phyloP scores from a whole-genome alignment of 2,888 invertebrate genomes.

The Agriopis leucophaearia region DNA sequence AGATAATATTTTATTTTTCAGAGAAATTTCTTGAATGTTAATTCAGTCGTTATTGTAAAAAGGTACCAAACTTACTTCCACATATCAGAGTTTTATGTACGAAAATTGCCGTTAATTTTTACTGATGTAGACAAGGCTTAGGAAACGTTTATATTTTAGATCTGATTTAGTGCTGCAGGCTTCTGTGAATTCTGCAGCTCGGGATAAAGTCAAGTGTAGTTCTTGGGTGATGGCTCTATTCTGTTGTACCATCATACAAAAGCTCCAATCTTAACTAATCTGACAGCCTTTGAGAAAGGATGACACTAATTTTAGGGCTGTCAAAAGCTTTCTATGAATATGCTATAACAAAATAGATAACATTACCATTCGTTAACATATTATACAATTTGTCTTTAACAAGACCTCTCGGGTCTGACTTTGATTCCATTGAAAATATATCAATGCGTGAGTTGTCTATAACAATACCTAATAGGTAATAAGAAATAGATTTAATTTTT shows the following conservation, averaged over 20 bases:
- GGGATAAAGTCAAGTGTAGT: conserved; percentile 16
- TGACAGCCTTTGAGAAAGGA: background rate
- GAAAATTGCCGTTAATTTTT: background rate
- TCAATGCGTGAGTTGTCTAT: conserved; percentile 31
- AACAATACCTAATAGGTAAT: conserved; percentile 39
- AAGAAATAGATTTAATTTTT: conserved; percentile 33
- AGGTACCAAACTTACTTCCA: too few species aligned
- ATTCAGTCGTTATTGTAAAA: too few species aligned
- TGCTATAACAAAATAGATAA: background rate
- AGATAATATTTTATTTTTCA: too few species aligned
- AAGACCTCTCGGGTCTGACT: conserved; percentile 21
- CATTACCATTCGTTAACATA: background rate
- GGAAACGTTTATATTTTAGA: conserved; percentile 34
- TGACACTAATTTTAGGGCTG: too few species aligned
- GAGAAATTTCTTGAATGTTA: too few species aligned
- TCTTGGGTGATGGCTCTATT: background rate
- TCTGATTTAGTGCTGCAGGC: conserved; percentile 39
- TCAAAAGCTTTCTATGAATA: too few species aligned
- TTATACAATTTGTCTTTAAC: background rate
- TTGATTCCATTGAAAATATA: conserved; percentile 27
- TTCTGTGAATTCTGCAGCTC: conserved; percentile 30
- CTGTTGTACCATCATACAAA: background rate
- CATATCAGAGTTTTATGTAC: too few species aligned
- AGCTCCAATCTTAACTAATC: background rate
- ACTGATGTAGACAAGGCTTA: conserved; percentile 6